Evolutionary conservation across 1,140 invertebrate species (phyloP), one percentile per base, ranked within the genome.

Genomic region (Conus betulinus): DNA sequence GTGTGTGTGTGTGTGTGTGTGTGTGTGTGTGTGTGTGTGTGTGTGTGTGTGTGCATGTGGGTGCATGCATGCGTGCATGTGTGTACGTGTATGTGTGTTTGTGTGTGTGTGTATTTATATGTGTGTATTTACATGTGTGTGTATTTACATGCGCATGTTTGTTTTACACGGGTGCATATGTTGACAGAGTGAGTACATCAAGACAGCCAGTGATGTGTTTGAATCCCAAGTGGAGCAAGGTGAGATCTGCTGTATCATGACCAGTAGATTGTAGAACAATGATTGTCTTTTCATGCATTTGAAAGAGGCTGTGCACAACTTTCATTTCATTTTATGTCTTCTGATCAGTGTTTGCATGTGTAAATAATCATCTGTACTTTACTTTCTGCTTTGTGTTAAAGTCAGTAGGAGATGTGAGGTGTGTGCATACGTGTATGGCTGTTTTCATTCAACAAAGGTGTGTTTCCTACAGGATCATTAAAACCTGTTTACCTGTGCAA

Each of bases 181-280:
- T 84, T 84, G 23, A 15, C 89, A 94, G 94, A 91, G 88, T 88
- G 83, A 91, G 11, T 92, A 88, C 89, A 90, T 94, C 67, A 90
- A 93, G 63, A 92, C 92, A 78, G 90, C 90, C 71, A 92, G 93
- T 92, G 93, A 93, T 57, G 88, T 90, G 71, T 89, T 90, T 81
- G 87, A 91, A 51, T 94, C 94, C 71, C 93, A 94, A 87, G 89
- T 94, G 51, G 91, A 93, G 82, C 91, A 92, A 92, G 92, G 94
- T 94, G 90, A 89, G 90, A 78, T 8, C 57, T 15, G 8, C 0
- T 60, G 57, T 11, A 60, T 39, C 39, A 39, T 39, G 39, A 39
- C 39, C 39, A 39, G 39, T 39, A 39, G 39, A 39, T 39, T 39
- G 39, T 39, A 39, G 39, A 39, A 39, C 39, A 3, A 39, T 39